These are phyloP conservation scores for Sycophila texana DNA, from an alignment of 2,888 invertebrate genomes.

Conservation along the genomic window DNA sequence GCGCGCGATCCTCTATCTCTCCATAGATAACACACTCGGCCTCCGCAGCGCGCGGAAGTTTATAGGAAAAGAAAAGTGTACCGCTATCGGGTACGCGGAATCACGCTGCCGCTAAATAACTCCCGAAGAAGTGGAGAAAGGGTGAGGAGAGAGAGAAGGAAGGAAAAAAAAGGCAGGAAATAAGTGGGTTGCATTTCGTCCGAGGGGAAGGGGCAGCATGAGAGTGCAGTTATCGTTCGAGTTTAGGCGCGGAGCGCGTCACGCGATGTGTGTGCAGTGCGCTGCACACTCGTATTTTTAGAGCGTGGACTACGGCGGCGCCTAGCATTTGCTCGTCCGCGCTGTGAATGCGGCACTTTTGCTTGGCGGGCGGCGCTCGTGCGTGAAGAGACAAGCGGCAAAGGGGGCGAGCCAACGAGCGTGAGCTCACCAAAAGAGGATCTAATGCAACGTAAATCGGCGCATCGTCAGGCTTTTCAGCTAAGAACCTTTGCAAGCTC, in stretches of 20 bases:
- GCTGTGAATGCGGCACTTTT: constrained; percentile 18
- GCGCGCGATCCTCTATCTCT: too few species aligned
- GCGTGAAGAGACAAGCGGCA: constrained; percentile 4
- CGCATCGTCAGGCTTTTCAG: constrained; percentile 2
- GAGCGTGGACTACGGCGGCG: background rate
- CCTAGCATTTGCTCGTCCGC: constrained; percentile 1
- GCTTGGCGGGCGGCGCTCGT: constrained; percentile 9
- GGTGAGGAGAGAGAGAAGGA: too few species aligned
- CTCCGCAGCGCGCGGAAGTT: too few species aligned
- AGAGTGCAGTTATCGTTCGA: background rate
- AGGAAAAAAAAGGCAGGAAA: too few species aligned
- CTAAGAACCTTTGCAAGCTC: constrained; percentile 22
- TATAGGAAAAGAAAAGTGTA: too few species aligned
- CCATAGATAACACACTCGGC: too few species aligned
- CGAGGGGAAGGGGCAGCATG: background rate
- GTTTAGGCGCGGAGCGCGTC: background rate
- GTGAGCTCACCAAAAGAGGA: background rate
- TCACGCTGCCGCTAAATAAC: too few species aligned
- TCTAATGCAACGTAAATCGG: constrained; percentile 31
- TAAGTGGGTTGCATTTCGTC: background rate
- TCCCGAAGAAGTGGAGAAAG: too few species aligned
- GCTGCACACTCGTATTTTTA: background rate
- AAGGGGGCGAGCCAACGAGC: background rate
- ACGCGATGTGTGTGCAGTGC: background rate
- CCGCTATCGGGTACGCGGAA: too few species aligned